Base-by-base conservation (phyloP, 2,113 vertebrate genomes). In the Peromyscus leucopus region DNA sequence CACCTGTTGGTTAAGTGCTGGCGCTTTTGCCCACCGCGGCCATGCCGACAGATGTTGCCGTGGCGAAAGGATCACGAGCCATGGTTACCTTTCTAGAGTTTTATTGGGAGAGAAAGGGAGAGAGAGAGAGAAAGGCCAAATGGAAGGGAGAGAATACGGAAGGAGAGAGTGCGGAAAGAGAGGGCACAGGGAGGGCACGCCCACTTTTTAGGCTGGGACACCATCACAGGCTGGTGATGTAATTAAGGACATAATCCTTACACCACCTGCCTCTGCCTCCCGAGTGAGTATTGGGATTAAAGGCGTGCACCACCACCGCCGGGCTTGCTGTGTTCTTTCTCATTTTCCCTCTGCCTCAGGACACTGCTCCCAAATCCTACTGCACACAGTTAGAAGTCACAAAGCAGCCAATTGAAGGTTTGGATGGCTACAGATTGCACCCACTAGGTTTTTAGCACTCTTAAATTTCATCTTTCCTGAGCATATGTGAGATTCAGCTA, bases 271-370 rank as follows among this genome's bases (percentile, higher is more conserved):
- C 17, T 72, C 71, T 72, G 36, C 19, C 36, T 72, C 71, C 21
- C 8, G 0, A 74, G 71, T 74, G 0, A 74, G 71, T 74, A 1
- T 10, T 31, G 71, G 7, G n/a, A 39, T 74, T 74, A 74, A 74
- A 39, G n/a, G 71, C 9, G 3, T 22, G 71, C 0, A 0, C 71
- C 36, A 9, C 71, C 71, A 74, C n/a, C 1, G 1, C 19, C n/a
- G 9, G 67, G 36, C 71, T 74, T 87, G 46, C 33, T 57, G 36
- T 67, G 22, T 26, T 36, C 46, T 87, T 26, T 88, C 9, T 57
- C 57, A 57, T 24, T 55, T 69, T 12, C 46, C 51, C 12, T 57
- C 36, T 57, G 17, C n/a, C 19, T 79, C 46, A 33, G 55, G 24
- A 11, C 91, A 75, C 31, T 76, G 33, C 11, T 65, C 33, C 33